Conservation (phyloP, 2,888 invertebrate species). For the Biston betularia region DNA sequence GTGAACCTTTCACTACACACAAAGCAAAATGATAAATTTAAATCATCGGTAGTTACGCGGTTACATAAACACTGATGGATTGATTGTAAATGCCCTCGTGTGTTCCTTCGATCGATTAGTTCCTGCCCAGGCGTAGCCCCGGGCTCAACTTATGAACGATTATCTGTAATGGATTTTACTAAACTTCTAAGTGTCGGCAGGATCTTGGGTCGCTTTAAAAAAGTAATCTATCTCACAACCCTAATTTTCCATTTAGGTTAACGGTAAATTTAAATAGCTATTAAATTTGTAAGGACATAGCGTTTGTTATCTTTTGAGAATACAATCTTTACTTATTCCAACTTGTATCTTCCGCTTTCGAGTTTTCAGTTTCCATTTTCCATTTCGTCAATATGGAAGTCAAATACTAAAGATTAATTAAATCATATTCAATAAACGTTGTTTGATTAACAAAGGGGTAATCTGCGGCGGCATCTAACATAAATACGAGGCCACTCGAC, state of each 20-base stretch:
- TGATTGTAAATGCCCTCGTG: slow-evolving; percentile 81
- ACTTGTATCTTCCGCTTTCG: slow-evolving; percentile 28
- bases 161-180: slow-evolving; percentile 81
- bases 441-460: slow-evolving; percentile 84
- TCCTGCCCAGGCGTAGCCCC: slow-evolving; percentile 70
- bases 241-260: slow-evolving; percentile 69
- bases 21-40: slow-evolving; percentile 84
- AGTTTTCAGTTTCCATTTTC: slow-evolving; percentile 39
- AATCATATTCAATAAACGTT: slow-evolving; percentile 82
- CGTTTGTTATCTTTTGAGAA: slow-evolving; percentile 49
- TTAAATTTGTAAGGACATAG: slow-evolving; percentile 53
- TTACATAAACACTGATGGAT: slow-evolving; percentile 84
- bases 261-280: slow-evolving; percentile 61
- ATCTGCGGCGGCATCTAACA: slow-evolving; percentile 85
- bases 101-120: slow-evolving; percentile 82
- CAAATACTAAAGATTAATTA: slow-evolving; percentile 82
- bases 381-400: slow-evolving; percentile 63
- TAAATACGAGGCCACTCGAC: slow-evolving; percentile 78
- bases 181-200: slow-evolving; percentile 73
- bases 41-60: slow-evolving; percentile 81
- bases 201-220: slow-evolving; percentile 66
- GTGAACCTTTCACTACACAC: slow-evolving; percentile 73
- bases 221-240: slow-evolving; percentile 64
- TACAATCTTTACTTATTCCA: slow-evolving; percentile 36
- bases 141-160: slow-evolving; percentile 74